Evolutionary conservation across 2,797 vertebrate species (phyloP).

Genomic region (Euphonia xanthogaster): DNA sequence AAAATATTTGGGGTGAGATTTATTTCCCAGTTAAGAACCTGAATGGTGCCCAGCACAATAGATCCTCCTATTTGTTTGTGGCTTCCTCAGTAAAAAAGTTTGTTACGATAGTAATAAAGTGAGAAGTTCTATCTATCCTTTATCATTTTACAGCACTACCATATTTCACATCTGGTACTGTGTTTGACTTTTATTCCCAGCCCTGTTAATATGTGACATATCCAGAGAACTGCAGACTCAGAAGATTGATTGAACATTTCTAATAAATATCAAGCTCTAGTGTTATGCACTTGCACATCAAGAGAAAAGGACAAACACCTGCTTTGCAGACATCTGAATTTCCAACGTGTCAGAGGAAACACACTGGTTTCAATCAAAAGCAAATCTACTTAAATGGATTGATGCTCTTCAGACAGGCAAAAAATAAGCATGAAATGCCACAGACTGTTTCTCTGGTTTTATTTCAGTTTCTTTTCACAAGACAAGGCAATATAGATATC

Average conservation of each 20-base stretch:
- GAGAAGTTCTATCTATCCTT: not conserved
- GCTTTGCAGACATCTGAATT: not conserved
- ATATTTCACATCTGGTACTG: not conserved
- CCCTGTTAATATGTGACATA: not conserved
- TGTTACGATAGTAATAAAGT: not conserved
- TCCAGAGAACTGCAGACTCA: not conserved
- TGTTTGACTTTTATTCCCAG: not conserved
- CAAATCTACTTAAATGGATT: not conserved
- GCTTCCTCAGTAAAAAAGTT: slow-evolving; percentile 2
- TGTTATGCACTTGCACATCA: not conserved
- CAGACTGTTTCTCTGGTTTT: not conserved
- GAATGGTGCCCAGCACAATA: not conserved
- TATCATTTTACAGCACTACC: not conserved
- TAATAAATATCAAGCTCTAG: not conserved
- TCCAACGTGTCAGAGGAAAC: rapidly evolving
- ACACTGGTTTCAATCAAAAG: not conserved
- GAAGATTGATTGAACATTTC: not conserved
- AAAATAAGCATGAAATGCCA: not conserved
- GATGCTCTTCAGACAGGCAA: not conserved
- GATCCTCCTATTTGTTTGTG: not conserved
- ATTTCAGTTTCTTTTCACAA: not conserved
- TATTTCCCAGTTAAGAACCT: not conserved
- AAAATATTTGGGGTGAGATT: slow-evolving; percentile 18
- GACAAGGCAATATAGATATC: not conserved
- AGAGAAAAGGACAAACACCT: not conserved